Evolutionary conservation across 2,797 vertebrate species (phyloP).

Genomic region (Euphonia xanthogaster): DNA sequence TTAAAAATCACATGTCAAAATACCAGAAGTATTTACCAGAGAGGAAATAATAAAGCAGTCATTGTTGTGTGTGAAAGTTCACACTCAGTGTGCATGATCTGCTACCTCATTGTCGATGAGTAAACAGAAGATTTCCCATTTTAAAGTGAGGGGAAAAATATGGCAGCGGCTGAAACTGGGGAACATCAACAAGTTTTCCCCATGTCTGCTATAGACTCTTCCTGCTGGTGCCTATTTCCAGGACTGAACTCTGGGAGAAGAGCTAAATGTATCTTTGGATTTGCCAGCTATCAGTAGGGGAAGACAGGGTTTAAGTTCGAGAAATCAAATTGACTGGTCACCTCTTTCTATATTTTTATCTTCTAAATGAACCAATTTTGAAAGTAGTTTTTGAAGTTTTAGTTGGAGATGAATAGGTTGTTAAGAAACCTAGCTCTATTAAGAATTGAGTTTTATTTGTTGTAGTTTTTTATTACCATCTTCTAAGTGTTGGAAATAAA

Average conservation of each 20-base stretch:
- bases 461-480: not conserved
- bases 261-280: not conserved
- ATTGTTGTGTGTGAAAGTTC: not conserved
- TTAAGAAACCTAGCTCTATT: not conserved
- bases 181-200: not conserved
- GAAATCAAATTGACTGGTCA: not conserved
- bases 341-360: not conserved
- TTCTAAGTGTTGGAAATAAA: not conserved
- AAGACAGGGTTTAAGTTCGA: not conserved
- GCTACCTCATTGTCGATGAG: fast-evolving
- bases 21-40: not conserved
- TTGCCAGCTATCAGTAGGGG: not conserved
- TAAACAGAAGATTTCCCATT: not conserved
- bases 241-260: not conserved
- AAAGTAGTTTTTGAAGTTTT: not conserved
- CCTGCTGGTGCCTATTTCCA: not conserved
- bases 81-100: not conserved
- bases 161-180: not conserved
- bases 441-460: not conserved
- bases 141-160: not conserved
- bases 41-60: not conserved
- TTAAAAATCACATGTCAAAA: not conserved
- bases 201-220: fast-evolving
- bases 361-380: not conserved
- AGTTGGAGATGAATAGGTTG: not conserved